Evolutionary conservation across 2,888 invertebrate species (phyloP), one percentile per base, ranked within the genome.

Genomic region (Microctonus hyperodae): DNA sequence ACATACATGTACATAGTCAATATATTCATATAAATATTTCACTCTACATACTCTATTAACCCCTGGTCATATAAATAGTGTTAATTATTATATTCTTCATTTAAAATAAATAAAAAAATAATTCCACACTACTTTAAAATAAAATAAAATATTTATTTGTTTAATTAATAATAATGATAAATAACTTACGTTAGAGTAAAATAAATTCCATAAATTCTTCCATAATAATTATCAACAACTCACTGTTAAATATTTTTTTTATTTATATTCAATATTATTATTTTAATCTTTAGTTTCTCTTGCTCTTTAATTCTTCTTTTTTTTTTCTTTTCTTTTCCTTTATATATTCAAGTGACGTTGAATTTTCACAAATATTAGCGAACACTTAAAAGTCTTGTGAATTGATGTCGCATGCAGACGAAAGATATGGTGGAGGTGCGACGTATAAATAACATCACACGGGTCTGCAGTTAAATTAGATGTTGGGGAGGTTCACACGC

Each of bases 361-460:
- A 44, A 61, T 50, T 48, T 61, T 51, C 61, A 61, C 61, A n/a
- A 61, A 50, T 28, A 33, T 20, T 25, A 28, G 20, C 11, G 16
- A 16, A 62, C 62, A 62, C 62, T 37, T 61, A 53, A 65, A 59
- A 53, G 28, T 44, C 37, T 22, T 59, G 51, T 11, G 40, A 65
- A 65, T 59, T 57, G 59, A 53, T 65, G 58, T 53, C 51, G 28
- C 51, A 22, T 59, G 16, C 4, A 25, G n/a, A 31, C 10, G 16
- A 44, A 60, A 13, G 2, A 51, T 23, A 62, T 23, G 16, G 20
- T 25, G 51, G 51, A 33, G 61, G 28, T 23, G 37, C 35, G 37
- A 62, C 51, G 25, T 67, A 67, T 67, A 67, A 67, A 67, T 67
- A 67, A 67, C 62, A 61, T 22, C 48, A 51, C 65, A 57, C 57